Percentiles rank a stretch among this genome's conserved stretches.
Evolutionary conservation across 37 sponge, comb jelly and placozoan species (phyloP).

Genomic region (Cliona cf. orientalis): DNA sequence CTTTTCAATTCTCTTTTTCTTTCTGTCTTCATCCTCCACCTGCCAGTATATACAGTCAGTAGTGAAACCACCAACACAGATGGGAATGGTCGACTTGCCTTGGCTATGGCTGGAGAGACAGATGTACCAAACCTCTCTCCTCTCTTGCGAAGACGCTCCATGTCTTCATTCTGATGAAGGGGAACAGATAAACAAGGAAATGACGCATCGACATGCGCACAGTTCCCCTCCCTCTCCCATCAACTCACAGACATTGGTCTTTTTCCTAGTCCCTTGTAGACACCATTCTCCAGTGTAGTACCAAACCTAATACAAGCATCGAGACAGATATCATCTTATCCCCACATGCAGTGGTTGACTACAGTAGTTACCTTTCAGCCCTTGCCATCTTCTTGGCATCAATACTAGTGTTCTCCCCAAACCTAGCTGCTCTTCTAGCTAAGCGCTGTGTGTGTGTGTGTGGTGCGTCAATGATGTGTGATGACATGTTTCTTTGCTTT

Average conservation of each 20-base stretch:
- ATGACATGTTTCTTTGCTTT: neutral
- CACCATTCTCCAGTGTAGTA: constrained; percentile 31
- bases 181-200: no score
- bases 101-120: constrained; percentile 50
- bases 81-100: constrained; percentile 6
- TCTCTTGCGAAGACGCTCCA: constrained; percentile 79
- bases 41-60: neutral
- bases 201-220: neutral
- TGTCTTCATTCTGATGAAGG: constrained; percentile 32
- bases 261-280: constrained; percentile 21
- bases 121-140: constrained; percentile 76
- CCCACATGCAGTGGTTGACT: neutral
- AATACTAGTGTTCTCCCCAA: constrained; percentile 70
- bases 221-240: neutral
- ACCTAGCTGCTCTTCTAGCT: constrained; percentile 59
- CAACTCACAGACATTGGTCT: constrained; percentile 17
- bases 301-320: constrained; percentile 49
- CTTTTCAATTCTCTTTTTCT: constrained; percentile 49
- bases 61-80: neutral
- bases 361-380: constrained; percentile 65
- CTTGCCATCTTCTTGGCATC: constrained; percentile 79
- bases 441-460: constrained; percentile 13
- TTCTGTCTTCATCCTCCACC: constrained; percentile 57
- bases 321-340: neutral
- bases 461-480: no score